Percentiles rank a stretch among this genome's conserved stretches.
Evolutionary conservation across 2,113 vertebrate species (phyloP).

Genomic region (Lepisosteus oculatus): DNA sequence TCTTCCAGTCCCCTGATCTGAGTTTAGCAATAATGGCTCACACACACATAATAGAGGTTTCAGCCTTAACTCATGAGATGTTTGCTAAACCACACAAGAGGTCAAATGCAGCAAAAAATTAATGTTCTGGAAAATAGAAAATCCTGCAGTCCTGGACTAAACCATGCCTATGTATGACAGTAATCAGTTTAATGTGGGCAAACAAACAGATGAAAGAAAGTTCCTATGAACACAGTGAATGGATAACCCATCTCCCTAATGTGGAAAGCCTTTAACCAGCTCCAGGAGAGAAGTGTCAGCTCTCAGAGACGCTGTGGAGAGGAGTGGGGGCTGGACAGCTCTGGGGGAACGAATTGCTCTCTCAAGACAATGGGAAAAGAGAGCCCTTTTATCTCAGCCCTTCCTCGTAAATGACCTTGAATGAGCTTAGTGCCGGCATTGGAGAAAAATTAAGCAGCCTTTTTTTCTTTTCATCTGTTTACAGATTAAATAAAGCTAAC

Average conservation of each 20-base stretch:
- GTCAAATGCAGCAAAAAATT: neutral
- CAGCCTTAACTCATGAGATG: neutral
- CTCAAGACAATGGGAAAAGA: constrained; percentile 26
- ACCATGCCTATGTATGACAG: constrained; percentile 8
- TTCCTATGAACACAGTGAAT: neutral
- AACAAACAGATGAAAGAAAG: constrained; percentile 21
- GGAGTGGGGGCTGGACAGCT: neutral
- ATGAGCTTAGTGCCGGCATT: constrained; percentile 14
- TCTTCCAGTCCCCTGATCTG: too few relatives aligned
- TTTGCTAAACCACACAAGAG: neutral
- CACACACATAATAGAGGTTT: too few relatives aligned
- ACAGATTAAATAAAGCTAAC: neutral
- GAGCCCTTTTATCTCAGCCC: constrained; percentile 21
- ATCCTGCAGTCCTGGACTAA: neutral
- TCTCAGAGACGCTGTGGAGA: constrained; percentile 30
- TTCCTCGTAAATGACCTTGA: constrained; percentile 21
- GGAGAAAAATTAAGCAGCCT: neutral
- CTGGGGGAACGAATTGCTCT: constrained; percentile 42
- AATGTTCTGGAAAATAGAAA: neutral
- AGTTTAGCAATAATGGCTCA: too few relatives aligned
- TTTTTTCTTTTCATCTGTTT: neutral
- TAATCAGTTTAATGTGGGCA: constrained; percentile 23
- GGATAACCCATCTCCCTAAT: constrained; percentile 41
- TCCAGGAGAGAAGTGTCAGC: constrained; percentile 37
- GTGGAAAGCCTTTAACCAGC: constrained; percentile 26